These are phyloP conservation scores for Beroe forskalii DNA, from an alignment of 37 sponge, comb jelly and placozoan species.

Conservation along the genomic window DNA sequence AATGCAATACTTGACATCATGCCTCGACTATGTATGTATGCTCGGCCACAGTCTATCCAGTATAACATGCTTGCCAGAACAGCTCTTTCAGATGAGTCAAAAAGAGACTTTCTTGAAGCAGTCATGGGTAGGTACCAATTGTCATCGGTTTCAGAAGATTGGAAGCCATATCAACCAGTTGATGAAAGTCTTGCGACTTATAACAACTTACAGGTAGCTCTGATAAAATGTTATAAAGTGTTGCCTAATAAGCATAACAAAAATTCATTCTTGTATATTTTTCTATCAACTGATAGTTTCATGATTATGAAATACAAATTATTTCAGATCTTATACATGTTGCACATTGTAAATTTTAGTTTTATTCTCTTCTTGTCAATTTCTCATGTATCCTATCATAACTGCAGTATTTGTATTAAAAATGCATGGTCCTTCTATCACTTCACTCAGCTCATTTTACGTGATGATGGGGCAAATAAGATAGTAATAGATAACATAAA, in stretches of 20 bases:
- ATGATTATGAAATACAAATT: neutral
- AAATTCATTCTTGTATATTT: neutral
- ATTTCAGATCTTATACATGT: neutral
- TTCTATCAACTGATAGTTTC: neutral
- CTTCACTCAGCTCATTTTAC: no score
- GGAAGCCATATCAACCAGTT: constrained; percentile 4
- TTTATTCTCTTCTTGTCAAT: no score
- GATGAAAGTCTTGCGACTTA: neutral
- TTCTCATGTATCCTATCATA: no score
- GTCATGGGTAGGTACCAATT: constrained; percentile 3
- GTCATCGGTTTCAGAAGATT: neutral
- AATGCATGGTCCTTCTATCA: no score
- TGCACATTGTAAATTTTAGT: neutral
- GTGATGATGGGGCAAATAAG: no score
- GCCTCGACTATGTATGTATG: constrained; percentile 17
- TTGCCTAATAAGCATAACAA: neutral
- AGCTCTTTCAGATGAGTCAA: neutral
- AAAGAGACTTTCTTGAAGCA: neutral
- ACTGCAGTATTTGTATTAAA: no score
- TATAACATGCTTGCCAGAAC: neutral
- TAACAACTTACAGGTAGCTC: neutral
- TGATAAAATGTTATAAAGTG: neutral
- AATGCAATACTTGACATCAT: neutral
- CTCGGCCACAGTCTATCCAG: neutral
- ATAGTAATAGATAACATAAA: no score